Base-by-base conservation (phyloP, 2,797 vertebrate genomes). In the Petrocephalus schoutedeni region DNA sequence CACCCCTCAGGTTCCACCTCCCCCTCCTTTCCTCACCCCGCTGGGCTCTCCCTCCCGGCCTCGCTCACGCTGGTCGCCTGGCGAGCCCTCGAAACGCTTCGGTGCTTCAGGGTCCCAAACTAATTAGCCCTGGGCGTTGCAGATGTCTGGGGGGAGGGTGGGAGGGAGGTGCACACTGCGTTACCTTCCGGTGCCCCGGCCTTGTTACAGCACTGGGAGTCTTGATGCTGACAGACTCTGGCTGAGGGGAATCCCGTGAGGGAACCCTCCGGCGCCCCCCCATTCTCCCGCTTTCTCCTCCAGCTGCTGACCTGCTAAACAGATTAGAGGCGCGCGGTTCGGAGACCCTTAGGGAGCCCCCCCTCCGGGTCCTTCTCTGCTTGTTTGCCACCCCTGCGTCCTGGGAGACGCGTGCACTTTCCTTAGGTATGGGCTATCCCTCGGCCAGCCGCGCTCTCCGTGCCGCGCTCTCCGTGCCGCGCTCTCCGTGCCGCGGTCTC, bases 1-100 rank as follows among this genome's bases (percentile, higher is more conserved):
- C 94, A 92, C 90, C 92, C 93, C 90, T 88, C 82, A 93, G 93
- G 93, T 94, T 94, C 92, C n/a, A 54, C 92, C 93, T 92, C 54
- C 87, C 88, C 87, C 36, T 19, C 89, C 89, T 88, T 32, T 5
- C 88, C 90, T 93, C 93, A 89, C 77, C 45, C 92, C 90, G 91
- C 88, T 71, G 85, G 41, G 74, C 58, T 89, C 77, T 87, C 83
- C 61, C 89, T 36, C 80, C 5, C 54, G 28, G 89, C 87, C 91
- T 92, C 92, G 90, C 90, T 93, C 92, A 93, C 10, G 1, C 53
- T 36, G n/a, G 12, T 23, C 23, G 12, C 53, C 10, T 57, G 84
- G 23, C 23, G 54, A n/a, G 36, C 45, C 56, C 0, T 2, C 61
- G 88, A 89, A 89, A 89, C 88, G 88, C 89, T 56, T 64, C 61